Evolutionary conservation across 2,888 invertebrate genomes (phyloP), one percentile per base, ranked within the genome.

Genomic region (Sisyra nigra): DNA sequence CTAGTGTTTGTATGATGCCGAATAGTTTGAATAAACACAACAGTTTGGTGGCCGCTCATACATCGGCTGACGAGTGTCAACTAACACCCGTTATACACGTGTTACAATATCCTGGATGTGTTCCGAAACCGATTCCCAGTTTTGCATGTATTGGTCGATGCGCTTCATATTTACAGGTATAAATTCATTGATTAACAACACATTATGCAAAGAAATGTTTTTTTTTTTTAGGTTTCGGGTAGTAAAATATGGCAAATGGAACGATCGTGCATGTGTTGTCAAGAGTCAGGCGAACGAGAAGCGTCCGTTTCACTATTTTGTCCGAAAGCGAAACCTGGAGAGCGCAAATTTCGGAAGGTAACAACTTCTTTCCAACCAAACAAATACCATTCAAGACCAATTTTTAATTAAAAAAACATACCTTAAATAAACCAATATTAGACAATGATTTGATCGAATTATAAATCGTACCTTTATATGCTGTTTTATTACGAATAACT

Each of bases 231-330:
- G 91, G 89, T 92, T 6, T 91, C 91, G 30, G 89, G 89, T 5
- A 89, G 88, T 53, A 91, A 91, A 71, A 85, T 91, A 58, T 92
- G 91, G 91, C 91, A 91, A 71, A 89, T 91, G 81, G 91, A 92
- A 62, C 71, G 92, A 19, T 88, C 88, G 1, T 92, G 92, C 57
- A 92, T 89, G 77, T 93, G 92, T 60, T 93, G 92, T 57, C 91
- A 92, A 62, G 92, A 92, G 60, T 87, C 87, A 51, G 89, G 89
- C 3, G 88, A 91, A 65, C 69, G 91, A 49, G 91, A 91, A 62
- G 91, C 91, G 2, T 79, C 81, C 13, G 88, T 92, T 8, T 80
- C 87, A 6, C 64, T 92, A 19, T 84, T 81, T 59, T 93, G 92
- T 57, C 91, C 91, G 1, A 87, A 88, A 60, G 85, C 88, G 10